Evolutionary conservation across 1,140 invertebrate species (phyloP).

Genomic region (Globodera ellingtonae): DNA sequence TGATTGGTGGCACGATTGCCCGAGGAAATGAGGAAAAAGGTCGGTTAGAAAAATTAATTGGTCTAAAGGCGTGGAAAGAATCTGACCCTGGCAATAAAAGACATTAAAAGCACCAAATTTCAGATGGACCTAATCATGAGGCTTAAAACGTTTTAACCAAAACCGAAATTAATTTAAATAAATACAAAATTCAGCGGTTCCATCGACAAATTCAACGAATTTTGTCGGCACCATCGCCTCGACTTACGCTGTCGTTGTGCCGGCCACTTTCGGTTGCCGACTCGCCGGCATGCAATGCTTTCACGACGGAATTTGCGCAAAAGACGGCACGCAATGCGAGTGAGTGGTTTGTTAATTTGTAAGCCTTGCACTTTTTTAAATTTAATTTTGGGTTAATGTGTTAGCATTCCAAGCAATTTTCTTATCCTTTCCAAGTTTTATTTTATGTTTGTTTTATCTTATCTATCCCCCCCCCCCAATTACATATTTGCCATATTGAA

Average conservation of each 20-base stretch:
- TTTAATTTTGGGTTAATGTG: background rate
- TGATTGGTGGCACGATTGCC: background rate
- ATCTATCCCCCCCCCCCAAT: too few species aligned
- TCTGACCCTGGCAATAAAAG: too few species aligned
- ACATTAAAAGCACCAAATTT: too few species aligned
- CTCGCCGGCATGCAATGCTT: slow-evolving; percentile 7
- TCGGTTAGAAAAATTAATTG: background rate
- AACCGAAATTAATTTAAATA: background rate
- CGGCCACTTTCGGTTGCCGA: slow-evolving; percentile 5
- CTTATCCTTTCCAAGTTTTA: background rate
- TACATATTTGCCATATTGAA: too few species aligned
- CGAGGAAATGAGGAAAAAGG: background rate
- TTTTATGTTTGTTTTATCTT: too few species aligned
- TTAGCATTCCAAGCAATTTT: background rate
- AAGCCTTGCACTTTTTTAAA: background rate
- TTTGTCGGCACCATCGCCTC: too few species aligned
- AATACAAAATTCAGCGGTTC: background rate
- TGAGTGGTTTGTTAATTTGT: slow-evolving; percentile 20
- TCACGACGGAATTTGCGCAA: slow-evolving; percentile 22
- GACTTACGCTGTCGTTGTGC: background rate
- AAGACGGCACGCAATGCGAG: slow-evolving; percentile 18
- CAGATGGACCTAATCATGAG: too few species aligned
- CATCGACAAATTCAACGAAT: background rate
- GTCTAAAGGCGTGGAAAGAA: too few species aligned
- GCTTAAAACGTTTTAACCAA: too few species aligned